Evolutionary conservation across 1,140 invertebrate species (phyloP).

Genomic region (Monochamus saltuarius): DNA sequence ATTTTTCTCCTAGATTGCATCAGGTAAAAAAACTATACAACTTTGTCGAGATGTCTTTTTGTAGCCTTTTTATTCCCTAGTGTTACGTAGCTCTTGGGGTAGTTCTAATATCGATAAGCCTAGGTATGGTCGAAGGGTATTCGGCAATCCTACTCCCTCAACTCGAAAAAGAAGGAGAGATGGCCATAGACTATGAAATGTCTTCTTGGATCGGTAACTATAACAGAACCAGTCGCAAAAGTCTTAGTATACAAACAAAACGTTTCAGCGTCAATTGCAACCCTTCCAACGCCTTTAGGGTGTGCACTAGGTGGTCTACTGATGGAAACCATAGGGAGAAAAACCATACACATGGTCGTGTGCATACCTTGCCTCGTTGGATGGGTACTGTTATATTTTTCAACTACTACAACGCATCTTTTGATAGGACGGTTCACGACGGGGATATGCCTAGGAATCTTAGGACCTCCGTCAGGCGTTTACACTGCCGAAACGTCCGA

Average conservation of each 20-base stretch:
- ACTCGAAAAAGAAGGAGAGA: slow-evolving; percentile 48
- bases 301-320: slow-evolving; percentile 60
- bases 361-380: slow-evolving; percentile 64
- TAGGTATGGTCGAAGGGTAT: slow-evolving; percentile 62
- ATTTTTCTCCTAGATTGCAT: no score
- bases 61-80: no score
- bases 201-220: slow-evolving; percentile 64
- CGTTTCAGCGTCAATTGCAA: slow-evolving; percentile 57
- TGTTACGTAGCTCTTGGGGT: slow-evolving; percentile 53
- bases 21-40: no score
- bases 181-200: slow-evolving; percentile 53
- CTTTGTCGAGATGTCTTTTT: no score
- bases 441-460: slow-evolving; percentile 54
- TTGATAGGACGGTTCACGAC: slow-evolving; percentile 67
- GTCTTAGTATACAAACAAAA: not conserved
- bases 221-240: not conserved
- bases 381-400: slow-evolving; percentile 64
- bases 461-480: slow-evolving; percentile 37
- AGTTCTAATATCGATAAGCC: slow-evolving; percentile 56
- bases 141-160: slow-evolving; percentile 66
- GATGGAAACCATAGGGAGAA: slow-evolving; percentile 69
- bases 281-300: slow-evolving; percentile 61
- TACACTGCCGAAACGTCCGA: slow-evolving; percentile 58
- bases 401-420: slow-evolving; percentile 55
- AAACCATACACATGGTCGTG: slow-evolving; percentile 60